Evolutionary conservation across 2,113 vertebrate genomes (phyloP).

Genomic region (Callocephalon fimbriatum): DNA sequence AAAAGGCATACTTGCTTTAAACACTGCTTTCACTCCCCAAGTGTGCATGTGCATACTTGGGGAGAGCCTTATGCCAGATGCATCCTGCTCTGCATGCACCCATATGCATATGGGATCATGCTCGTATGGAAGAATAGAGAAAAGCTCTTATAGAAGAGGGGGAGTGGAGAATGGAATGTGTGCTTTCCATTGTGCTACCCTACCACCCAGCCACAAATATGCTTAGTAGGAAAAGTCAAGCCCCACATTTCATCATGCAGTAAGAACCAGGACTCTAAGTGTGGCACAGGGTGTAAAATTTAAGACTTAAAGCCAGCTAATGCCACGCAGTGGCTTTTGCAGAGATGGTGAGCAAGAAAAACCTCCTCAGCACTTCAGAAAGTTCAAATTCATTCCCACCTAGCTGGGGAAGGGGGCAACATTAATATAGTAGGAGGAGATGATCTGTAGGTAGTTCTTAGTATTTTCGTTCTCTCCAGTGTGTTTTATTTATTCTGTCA

Average conservation of each 20-base stretch:
- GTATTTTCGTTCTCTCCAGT: not conserved
- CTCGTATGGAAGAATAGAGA: not conserved
- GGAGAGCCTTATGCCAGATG: not conserved
- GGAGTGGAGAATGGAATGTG: not conserved
- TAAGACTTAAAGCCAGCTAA: not conserved
- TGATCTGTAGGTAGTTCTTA: slow-evolving; percentile 49
- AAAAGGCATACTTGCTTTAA: not conserved
- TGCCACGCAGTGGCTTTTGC: not conserved
- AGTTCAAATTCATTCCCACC: slow-evolving; percentile 10
- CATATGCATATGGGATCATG: not conserved
- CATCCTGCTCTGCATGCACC: not conserved
- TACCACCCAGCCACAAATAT: not conserved
- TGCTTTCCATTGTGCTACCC: not conserved
- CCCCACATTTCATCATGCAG: not conserved
- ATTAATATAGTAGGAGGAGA: slow-evolving; percentile 7
- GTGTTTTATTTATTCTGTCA: not conserved
- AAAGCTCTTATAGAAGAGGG: not conserved
- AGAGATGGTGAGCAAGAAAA: not conserved
- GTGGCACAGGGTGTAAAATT: not conserved
- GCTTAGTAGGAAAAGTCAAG: not conserved
- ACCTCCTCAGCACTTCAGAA: slow-evolving; percentile 15
- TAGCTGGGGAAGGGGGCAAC: slow-evolving; percentile 32
- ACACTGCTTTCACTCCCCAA: not conserved
- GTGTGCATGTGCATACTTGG: not conserved
- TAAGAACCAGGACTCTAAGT: not conserved